Evolutionary conservation across 2,797 vertebrate genomes (phyloP).

Genomic region (Brachyalestes nurse): DNA sequence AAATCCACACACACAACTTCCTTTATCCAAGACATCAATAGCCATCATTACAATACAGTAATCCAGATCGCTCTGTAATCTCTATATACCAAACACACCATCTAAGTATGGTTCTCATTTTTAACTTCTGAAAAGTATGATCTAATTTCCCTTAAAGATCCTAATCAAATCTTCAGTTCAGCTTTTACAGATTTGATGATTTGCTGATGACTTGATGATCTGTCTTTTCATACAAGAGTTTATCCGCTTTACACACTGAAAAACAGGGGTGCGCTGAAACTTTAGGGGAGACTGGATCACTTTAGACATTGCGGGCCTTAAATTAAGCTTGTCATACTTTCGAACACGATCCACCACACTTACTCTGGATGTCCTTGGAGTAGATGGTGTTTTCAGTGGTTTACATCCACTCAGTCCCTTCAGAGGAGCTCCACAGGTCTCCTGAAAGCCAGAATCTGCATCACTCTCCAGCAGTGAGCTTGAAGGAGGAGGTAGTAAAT

Average conservation of each 20-base stretch:
- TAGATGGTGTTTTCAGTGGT: background rate
- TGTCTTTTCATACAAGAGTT: constrained; percentile 1
- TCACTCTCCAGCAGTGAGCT: background rate
- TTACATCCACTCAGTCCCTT: background rate
- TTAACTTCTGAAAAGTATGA: background rate
- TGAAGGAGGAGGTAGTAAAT: background rate
- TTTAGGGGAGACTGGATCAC: background rate
- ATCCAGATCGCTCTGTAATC: background rate
- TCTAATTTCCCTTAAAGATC: background rate
- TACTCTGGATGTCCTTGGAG: background rate
- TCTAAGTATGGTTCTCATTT: background rate
- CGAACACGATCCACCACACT: background rate
- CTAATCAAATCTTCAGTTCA: background rate
- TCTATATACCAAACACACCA: background rate
- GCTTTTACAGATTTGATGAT: too few relatives aligned
- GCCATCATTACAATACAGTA: background rate
- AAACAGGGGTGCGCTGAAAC: constrained; percentile 26
- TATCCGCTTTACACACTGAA: constrained; percentile 19
- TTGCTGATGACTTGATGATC: background rate
- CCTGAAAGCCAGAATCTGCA: background rate
- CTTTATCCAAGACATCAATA: background rate
- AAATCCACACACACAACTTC: background rate
- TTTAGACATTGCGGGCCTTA: background rate
- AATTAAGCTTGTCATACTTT: background rate
- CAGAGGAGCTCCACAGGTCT: background rate